These are phyloP conservation scores for Drosophila navojoa DNA, from an alignment of 1,140 invertebrate species.

Conservation along the genomic window DNA sequence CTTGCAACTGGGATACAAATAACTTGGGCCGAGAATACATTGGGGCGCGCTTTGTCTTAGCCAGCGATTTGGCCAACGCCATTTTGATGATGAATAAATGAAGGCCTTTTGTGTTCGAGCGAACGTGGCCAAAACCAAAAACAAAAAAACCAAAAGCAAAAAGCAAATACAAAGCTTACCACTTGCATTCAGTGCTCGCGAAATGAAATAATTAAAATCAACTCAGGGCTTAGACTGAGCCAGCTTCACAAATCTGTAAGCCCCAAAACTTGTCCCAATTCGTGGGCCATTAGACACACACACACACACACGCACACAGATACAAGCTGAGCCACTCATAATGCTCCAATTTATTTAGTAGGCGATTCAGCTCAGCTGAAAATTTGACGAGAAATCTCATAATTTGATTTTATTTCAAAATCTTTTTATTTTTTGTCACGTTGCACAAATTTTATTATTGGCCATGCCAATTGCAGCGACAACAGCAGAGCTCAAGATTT, in stretches of 20 bases:
- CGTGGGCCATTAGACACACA: constrained; percentile 5
- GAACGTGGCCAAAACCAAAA: constrained; percentile 29
- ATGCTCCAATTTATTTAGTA: constrained; percentile 68
- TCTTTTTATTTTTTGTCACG: constrained; percentile 15
- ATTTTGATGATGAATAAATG: constrained; percentile 81
- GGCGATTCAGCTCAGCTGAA: constrained; percentile 25
- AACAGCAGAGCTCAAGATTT: constrained; percentile 41
- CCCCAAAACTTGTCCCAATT: constrained; percentile 20
- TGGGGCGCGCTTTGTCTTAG: constrained; percentile 59
- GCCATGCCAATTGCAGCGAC: constrained; percentile 70
- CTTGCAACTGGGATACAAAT: constrained; percentile 50
- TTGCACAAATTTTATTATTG: constrained; percentile 74
- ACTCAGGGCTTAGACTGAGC: background rate
- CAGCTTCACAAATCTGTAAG: constrained; percentile 38
- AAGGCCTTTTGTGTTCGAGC: constrained; percentile 58
- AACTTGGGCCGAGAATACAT: constrained; percentile 21
- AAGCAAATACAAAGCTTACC: too few species aligned
- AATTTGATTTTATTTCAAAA: constrained; percentile 1
- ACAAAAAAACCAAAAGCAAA: constrained; percentile 15
- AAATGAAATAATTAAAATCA: too few species aligned
- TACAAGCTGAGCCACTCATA: constrained; percentile 2
- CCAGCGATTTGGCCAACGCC: constrained; percentile 51
- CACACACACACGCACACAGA: background rate
- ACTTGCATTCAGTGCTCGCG: too few species aligned
- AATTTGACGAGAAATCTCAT: constrained; percentile 41